A percentile compares a stretch with the other conserved stretches of the same genome.
phyloP scores from a whole-genome alignment of 2,113 vertebrate species.

The Acrocephalus arundinaceus region DNA sequence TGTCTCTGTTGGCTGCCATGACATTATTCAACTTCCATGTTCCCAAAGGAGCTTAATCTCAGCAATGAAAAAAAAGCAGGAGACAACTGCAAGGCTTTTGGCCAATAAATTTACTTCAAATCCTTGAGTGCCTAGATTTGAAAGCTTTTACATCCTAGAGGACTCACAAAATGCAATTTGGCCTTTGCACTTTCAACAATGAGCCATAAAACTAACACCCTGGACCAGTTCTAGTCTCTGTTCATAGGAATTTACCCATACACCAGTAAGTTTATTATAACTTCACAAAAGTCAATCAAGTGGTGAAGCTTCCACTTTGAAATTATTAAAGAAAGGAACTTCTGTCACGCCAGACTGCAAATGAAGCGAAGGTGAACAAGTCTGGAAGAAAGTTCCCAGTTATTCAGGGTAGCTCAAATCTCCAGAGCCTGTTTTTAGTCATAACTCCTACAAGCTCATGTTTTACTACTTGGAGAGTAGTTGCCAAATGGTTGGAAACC shows the following conservation, averaged over 20 bases:
- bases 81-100: neutral
- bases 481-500: constrained; percentile 42
- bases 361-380: neutral
- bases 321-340: constrained; percentile 29
- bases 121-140: neutral
- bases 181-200: constrained; percentile 27
- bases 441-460: neutral
- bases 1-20: neutral
- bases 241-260: neutral
- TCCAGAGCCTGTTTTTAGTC: constrained; percentile 38
- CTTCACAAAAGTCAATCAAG: neutral
- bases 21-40: neutral
- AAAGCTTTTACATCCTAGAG: constrained; percentile 10
- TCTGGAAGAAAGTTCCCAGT: neutral
- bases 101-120: constrained; percentile 27
- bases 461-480: constrained; percentile 18
- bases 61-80: neutral
- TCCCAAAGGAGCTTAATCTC: neutral
- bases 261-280: neutral
- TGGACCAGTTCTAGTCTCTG: neutral
- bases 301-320: neutral
- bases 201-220: constrained; percentile 26
- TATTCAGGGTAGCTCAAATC: neutral
- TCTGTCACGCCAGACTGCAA: constrained; percentile 30
- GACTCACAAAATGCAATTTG: constrained; percentile 14